Evolutionary conservation across 1,140 invertebrate genomes (phyloP).

Genomic region (Laupala kohalensis): DNA sequence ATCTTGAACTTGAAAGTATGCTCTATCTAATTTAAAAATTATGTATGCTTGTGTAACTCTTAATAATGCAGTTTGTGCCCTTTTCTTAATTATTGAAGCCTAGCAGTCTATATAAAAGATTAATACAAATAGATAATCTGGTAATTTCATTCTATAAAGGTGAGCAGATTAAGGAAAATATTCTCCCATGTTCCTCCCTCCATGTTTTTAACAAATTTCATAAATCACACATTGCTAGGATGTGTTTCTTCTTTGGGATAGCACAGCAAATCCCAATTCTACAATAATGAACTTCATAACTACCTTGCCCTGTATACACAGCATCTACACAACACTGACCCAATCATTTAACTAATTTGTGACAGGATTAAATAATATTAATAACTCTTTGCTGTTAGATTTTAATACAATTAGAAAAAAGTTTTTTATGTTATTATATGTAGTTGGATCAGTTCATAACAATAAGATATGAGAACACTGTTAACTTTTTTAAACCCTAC

Average conservation of each 20-base stretch:
- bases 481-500: not conserved
- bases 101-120: not conserved
- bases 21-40: not conserved
- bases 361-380: not conserved
- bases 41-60: not conserved
- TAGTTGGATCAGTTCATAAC: not conserved
- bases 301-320: not conserved
- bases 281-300: not conserved
- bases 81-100: not conserved
- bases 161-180: not conserved
- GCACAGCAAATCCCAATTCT: not conserved
- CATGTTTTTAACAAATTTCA: not conserved
- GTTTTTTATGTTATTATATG: not conserved
- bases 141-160: not conserved
- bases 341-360: not conserved
- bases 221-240: not conserved
- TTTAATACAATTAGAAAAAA: not conserved
- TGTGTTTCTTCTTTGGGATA: not conserved
- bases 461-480: not conserved
- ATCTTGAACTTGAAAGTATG: not conserved
- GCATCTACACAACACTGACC: not conserved
- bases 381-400: not conserved
- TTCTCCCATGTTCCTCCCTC: not conserved
- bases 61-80: not conserved
- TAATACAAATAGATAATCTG: not conserved